Evolutionary conservation across 2,113 vertebrate species (phyloP), one percentile per base, ranked within the genome.

Genomic region (Microtus ochrogaster): DNA sequence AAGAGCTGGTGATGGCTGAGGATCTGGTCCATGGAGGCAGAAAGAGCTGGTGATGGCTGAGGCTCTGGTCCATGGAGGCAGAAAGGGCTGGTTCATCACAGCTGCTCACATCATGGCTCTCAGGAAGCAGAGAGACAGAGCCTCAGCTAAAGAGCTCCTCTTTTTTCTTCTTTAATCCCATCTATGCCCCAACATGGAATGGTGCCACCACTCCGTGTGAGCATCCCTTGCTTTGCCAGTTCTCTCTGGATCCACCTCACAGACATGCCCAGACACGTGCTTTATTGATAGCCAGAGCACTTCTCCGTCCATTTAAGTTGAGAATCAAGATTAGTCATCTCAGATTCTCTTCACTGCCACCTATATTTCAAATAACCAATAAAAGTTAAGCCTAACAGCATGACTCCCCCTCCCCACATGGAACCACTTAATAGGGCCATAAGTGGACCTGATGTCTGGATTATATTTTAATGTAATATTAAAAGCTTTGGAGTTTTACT

Each of bases 351-450:
- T 24, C 66, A 21, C 82, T 90, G n/a, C 70, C n/a, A 83, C 44
- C 30, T 89, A 1, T 10, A 39, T 93, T 87, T 86, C 74, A 94
- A 95, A 82, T 70, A 39, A 81, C 84, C 90, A 85, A 26, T 7
- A 44, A 72, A 83, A 70, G 28, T 16, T 84, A 93, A 88, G 49
- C 10, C 47, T 33, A 83, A 49, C 10, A 84, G 22, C 6, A 33
- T 30, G 44, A 58, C 16, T 52, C 49, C 49, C 12, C 2, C 21
- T 61, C 9, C n/a, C 22, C 30, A 55, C 49, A 61, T 21, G 77
- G 81, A 94, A 44, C 49, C 49, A 82, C n/a, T 89, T 89, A n/a
- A n/a, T 8, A 85, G 91, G 52, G 14, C 39, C 81, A 72, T 72
- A 94, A 70, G 72, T 91, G 79, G 55, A 73, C 14, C 33, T 14